These are phyloP conservation scores for Caradrina kadenii DNA, from an alignment of 2,888 invertebrate genomes.

Conservation along the genomic window DNA sequence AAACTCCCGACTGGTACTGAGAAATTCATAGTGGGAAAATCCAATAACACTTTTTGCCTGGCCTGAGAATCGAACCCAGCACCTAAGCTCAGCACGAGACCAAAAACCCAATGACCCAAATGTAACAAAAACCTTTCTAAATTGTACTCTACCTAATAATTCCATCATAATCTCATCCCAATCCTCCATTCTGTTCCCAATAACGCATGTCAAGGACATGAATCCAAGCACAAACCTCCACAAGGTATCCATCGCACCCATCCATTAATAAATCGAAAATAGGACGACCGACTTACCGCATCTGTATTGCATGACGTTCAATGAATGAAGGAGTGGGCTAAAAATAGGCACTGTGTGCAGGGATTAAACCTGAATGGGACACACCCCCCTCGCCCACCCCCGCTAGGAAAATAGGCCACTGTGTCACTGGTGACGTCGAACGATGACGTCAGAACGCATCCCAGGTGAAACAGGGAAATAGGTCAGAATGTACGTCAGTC, in stretches of 20 bases:
- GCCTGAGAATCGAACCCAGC: no score
- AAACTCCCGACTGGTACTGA: no score
- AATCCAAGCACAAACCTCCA: constrained; percentile 13
- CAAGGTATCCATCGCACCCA: constrained; percentile 36
- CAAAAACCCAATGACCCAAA: no score
- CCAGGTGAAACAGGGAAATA: constrained; percentile 77
- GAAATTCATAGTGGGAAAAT: no score
- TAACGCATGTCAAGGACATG: constrained; percentile 43
- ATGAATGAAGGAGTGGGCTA: constrained; percentile 86
- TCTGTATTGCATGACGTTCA: constrained; percentile 69
- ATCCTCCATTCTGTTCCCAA: constrained; percentile 12
- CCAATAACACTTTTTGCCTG: no score
- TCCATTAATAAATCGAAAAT: constrained; percentile 54
- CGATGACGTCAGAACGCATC: constrained; percentile 84
- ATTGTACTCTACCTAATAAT: constrained; percentile 6
- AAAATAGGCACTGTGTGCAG: constrained; percentile 79
- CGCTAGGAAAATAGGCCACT: constrained; percentile 80
- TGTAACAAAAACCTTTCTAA: constrained; percentile 4
- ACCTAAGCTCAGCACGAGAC: no score
- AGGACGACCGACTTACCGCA: constrained; percentile 44
- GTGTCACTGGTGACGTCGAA: constrained; percentile 84
- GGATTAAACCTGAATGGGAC: constrained; percentile 85
- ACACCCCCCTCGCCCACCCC: constrained; percentile 67
- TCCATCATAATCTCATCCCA: constrained; percentile 16
- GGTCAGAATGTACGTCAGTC: constrained; percentile 71